Base-by-base conservation (phyloP, 2,113 vertebrate genomes). In the Oncorhynchus tshawytscha region DNA sequence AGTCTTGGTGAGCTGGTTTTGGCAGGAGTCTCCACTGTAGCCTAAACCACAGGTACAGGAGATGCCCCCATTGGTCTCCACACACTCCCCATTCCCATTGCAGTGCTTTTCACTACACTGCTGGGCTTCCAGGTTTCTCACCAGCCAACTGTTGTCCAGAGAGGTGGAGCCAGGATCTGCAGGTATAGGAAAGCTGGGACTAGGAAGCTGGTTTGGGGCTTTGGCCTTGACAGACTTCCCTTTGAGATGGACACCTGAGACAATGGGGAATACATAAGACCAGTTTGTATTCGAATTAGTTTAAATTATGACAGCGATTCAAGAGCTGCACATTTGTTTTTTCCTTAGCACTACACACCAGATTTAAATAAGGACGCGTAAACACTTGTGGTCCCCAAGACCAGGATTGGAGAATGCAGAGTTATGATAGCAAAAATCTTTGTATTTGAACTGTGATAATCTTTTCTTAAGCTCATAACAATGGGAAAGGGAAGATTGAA, bases 21-120 rank as follows among this genome's bases (percentile, higher is more conserved):
- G 90, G 0, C 97, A 99, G 71, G 87, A 93, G 4, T 94, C 87
- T 0, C 96, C 95, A 0, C 73, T 82, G 7, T 94, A 96, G 29
- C 87, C 93, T 20, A 81, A 0, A 1, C 83, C 76, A 0, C 96
- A 99, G 70, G 74, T 78, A 7, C 96, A 99, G 0, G 5, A 84
- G 0, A 75, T 84, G 5, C 24, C 73, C 5, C 85, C 91, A 0
- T 83, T 78, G 13, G 73, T 79, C 0, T 89, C 31, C 20, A 82
- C 78, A 0, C 97, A 97, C 11, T 72, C 84, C 0, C 96, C 95
- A 0, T 87, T 94, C 65, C 92, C 89, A 9, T 88, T 92, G 78
- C 96, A 98, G 0, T 67, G 92, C 7, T 78, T 82, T 0, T 86
- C 86, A 75, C 84, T 89, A 79, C 97, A 98, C 0, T 88, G 82